Base-by-base conservation (phyloP, 2,113 vertebrate genomes). In the Tetrax tetrax region DNA sequence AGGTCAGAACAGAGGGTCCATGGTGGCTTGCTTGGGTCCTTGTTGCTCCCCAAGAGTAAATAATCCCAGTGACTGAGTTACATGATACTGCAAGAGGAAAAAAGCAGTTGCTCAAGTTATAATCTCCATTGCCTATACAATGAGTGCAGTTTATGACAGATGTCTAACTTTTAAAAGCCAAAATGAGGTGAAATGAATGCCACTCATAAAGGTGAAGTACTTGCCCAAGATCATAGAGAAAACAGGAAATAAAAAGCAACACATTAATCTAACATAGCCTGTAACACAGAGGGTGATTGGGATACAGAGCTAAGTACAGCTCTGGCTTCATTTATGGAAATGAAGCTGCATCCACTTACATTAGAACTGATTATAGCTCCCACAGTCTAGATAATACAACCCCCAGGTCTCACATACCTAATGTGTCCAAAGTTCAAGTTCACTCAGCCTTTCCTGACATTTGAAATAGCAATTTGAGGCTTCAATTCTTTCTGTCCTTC, bases 251-350 rank as follows among this genome's bases (percentile, higher is more conserved):
- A 76, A 84, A 85, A 80, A 33, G 29, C 45, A 90, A 25, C 9
- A 68, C 29, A 48, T 94, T 51, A 68, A 65, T 87, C 15, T 87
- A 75, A 35, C 9, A 25, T 7, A 59, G 25, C n/a, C 24, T 81
- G 6, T 60, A 63, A 80, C 56, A 59, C 6, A 76, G 35, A 77
- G 19, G 13, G 23, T 83, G 65, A 66, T 35, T 35, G 27, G 18
- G 38, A 80, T 72, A 63, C 19, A 92, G 54, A 66, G 33, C 15
- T 64, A 69, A 74, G 57, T 37, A 65, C 35, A 65, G n/a, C 48
- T 79, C 71, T 64, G 41, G 8, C 15, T 92, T 83, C 24, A 88
- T 88, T 95, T 90, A 75, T 77, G 56, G 64, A 94, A 90, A 96
- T 94, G 31, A 76, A 88, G 14, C 47, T 90, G 43, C n/a, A 83